Conservation (phyloP, 2,888 invertebrate genomes). For the Megaustenia siamemsis region DNA sequence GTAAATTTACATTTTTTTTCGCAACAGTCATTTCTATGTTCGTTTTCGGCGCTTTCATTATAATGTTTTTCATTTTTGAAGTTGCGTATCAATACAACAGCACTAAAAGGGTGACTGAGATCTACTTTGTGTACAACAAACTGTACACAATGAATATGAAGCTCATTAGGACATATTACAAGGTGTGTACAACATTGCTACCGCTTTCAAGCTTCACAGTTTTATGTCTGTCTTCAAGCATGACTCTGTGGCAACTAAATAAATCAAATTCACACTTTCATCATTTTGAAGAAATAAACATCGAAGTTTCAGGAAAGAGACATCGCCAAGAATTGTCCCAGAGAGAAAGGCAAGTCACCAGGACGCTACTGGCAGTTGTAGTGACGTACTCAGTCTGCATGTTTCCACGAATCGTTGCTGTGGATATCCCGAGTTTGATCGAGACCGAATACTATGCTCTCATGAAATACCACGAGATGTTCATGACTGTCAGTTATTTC, state of each 20-base stretch:
- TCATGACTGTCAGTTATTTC: not conserved
- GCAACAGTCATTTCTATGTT: not conserved
- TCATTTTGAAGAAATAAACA: too few species aligned
- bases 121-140: not conserved
- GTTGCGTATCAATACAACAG: not conserved
- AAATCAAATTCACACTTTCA: not conserved
- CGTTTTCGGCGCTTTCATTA: conserved; percentile 17
- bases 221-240: conserved; percentile 14
- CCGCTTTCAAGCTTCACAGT: not conserved
- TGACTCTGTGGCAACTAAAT: not conserved
- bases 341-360: not conserved
- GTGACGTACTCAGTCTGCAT: not conserved
- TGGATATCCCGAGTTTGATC: not conserved
- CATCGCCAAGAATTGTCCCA: not conserved
- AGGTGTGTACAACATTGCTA: not conserved
- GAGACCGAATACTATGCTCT: conserved; percentile 21
- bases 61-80: conserved; percentile 16
- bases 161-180: not conserved
- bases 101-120: not conserved
- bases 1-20: not conserved
- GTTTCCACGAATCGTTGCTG: not conserved
- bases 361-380: conserved; percentile 1
- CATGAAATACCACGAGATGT: not conserved
- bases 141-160: not conserved
- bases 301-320: too few species aligned